A percentile compares a stretch with the other conserved stretches of the same genome.
phyloP scores from a whole-genome alignment of 2,888 invertebrate species.

The Physocephala rufipes region DNA sequence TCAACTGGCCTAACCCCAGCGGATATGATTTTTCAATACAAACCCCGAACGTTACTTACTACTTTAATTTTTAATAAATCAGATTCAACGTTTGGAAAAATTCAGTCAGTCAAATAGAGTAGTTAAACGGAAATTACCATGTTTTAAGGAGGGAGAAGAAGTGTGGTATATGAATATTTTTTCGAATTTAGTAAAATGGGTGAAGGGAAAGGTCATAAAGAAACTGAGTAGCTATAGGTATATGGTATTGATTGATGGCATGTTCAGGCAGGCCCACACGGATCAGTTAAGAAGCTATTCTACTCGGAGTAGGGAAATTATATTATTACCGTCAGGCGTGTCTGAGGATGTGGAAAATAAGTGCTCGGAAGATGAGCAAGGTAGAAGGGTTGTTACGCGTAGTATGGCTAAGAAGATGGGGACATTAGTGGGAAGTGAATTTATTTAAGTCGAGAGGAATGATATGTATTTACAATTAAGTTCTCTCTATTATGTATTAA shows the following conservation, averaged over 20 bases:
- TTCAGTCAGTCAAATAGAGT: conserved; percentile 7
- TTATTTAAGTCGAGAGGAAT: too few relatives aligned
- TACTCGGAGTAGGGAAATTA: too few relatives aligned
- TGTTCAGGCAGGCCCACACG: too few relatives aligned
- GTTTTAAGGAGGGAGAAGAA: neutral
- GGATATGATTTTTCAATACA: conserved; percentile 34
- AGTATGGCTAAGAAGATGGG: too few relatives aligned
- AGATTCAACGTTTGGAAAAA: neutral
- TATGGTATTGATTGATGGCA: conserved; percentile 20
- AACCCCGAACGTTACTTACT: conserved; percentile 27
- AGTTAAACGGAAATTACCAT: neutral
- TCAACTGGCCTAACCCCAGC: conserved; percentile 30
- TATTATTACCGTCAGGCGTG: too few relatives aligned
- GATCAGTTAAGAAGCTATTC: too few relatives aligned
- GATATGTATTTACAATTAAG: too few relatives aligned
- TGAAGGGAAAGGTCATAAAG: conserved; percentile 26
- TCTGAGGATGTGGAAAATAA: too few relatives aligned
- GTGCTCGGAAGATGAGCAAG: too few relatives aligned
- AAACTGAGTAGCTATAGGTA: conserved; percentile 22
- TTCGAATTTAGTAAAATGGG: conserved; percentile 23
- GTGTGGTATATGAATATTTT: conserved; percentile 22
- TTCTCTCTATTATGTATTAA: too few relatives aligned
- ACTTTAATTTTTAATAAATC: neutral
- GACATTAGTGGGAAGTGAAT: too few relatives aligned
- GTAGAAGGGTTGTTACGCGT: too few relatives aligned